phyloP scores from a whole-genome alignment of 1,140 invertebrate genomes.

The Scaptomyza pallida region DNA sequence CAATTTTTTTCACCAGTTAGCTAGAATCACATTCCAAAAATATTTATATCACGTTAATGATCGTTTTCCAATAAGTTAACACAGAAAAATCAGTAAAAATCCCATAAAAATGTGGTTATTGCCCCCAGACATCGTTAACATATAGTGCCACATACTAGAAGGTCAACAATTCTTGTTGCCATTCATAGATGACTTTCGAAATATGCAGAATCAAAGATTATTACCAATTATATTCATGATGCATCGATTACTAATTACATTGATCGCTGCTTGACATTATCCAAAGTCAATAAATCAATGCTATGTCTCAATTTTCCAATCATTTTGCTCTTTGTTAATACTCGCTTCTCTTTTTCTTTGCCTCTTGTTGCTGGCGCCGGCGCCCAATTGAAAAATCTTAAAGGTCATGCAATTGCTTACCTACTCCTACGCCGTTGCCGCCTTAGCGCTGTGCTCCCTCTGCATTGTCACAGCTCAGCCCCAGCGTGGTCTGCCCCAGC shows the following conservation, averaged over 20 bases:
- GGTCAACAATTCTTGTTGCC: conserved; percentile 17
- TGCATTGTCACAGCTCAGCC: conserved; percentile 66
- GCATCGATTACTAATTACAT: conserved; percentile 46
- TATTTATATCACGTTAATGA: no score
- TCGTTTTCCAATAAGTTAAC: no score
- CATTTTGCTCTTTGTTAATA: conserved; percentile 15
- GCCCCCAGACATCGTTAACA: neutral
- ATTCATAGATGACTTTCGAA: conserved; percentile 31
- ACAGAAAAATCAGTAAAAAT: no score
- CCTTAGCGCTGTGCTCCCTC: conserved; percentile 68
- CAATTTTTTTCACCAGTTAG: no score
- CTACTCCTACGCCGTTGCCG: conserved; percentile 62
- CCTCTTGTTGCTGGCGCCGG: conserved; percentile 17
- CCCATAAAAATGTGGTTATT: neutral
- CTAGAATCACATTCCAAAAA: no score
- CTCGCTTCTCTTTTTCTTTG: neutral
- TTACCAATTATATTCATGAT: conserved; percentile 14
- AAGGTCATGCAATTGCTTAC: conserved; percentile 77
- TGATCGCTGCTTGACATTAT: conserved; percentile 58
- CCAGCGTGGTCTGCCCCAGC: conserved; percentile 72
- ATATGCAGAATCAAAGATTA: conserved; percentile 15
- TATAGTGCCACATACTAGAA: neutral
- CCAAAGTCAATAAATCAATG: conserved; percentile 33
- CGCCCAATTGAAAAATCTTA: conserved; percentile 19
- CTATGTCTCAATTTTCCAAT: conserved; percentile 35